These are phyloP conservation scores for Lasiommata megera DNA, from an alignment of 2,888 invertebrate species.

Conservation along the genomic window DNA sequence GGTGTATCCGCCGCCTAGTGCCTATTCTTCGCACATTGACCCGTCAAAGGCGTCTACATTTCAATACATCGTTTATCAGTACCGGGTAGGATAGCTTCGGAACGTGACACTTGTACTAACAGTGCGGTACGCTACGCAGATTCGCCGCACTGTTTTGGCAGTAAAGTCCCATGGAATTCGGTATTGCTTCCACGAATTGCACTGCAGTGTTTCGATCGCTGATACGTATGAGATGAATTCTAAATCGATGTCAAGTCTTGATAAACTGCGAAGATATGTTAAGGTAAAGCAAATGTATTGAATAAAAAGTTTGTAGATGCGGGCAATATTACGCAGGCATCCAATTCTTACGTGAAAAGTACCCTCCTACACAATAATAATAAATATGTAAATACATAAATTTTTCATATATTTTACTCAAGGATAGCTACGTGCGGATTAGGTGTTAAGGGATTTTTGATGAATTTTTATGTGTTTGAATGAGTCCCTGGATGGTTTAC, in stretches of 20 bases:
- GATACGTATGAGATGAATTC: slow-evolving; percentile 7
- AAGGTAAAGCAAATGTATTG: background rate
- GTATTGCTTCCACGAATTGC: slow-evolving; percentile 3
- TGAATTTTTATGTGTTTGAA: no score
- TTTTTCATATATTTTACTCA: no score
- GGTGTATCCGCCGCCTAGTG: background rate
- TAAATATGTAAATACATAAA: no score
- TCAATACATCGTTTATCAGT: slow-evolving; percentile 18
- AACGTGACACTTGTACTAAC: slow-evolving; percentile 4
- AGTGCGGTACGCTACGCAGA: slow-evolving; percentile 3
- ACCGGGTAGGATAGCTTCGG: background rate
- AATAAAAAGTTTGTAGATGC: background rate
- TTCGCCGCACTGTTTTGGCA: background rate
- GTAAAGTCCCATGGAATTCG: background rate
- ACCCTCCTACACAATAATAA: no score
- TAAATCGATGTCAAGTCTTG: background rate
- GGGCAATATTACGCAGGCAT: no score
- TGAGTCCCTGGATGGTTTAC: no score
- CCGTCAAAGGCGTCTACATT: slow-evolving; percentile 7
- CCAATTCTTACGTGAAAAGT: no score
- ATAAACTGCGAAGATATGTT: background rate
- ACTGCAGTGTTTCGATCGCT: background rate
- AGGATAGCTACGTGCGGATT: no score
- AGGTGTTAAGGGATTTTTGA: no score
- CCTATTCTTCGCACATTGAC: background rate